A percentile compares a stretch with the other conserved stretches of the same genome.
Evolutionary conservation across 2,888 invertebrate genomes (phyloP).

Genomic region (Aricia artaxerxes): DNA sequence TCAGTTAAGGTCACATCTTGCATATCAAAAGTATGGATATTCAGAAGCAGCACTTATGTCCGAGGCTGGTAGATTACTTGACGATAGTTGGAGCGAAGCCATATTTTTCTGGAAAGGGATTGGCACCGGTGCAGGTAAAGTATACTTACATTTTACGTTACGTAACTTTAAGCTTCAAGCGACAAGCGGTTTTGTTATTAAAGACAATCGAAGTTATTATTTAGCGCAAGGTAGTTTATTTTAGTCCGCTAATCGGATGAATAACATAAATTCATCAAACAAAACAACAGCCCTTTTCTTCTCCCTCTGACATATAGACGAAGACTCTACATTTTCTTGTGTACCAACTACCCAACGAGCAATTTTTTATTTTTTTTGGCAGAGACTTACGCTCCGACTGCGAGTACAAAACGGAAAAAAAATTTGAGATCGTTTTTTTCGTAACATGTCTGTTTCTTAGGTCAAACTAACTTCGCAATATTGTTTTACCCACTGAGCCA

Average conservation of each 20-base stretch:
- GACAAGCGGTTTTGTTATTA: not conserved
- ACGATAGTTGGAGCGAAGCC: slow-evolving; percentile 97
- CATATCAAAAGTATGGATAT: slow-evolving; percentile 71
- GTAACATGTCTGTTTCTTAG: too few species aligned
- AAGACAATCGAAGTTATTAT: not conserved
- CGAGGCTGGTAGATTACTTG: slow-evolving; percentile 96
- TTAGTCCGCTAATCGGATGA: too few species aligned
- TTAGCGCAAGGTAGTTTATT: not conserved
- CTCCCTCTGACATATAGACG: not conserved
- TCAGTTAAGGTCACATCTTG: slow-evolving; percentile 44
- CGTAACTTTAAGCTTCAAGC: not conserved
- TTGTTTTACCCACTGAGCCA: too few species aligned
- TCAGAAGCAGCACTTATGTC: slow-evolving; percentile 91
- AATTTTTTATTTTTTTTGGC: too few species aligned
- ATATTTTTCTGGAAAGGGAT: slow-evolving; percentile 81
- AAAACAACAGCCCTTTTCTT: not conserved
- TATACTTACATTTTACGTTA: not conserved
- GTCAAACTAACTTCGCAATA: too few species aligned
- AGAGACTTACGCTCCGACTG: too few species aligned
- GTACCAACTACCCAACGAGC: too few species aligned
- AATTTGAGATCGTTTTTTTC: too few species aligned
- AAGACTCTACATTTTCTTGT: not conserved
- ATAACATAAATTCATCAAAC: too few species aligned
- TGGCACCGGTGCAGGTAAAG: slow-evolving; percentile 89
- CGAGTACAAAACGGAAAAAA: too few species aligned